A percentile compares a stretch with the other conserved stretches of the same genome.
Conservation (phyloP, 2,797 vertebrate species). For the Chloroceryle amazona region DNA sequence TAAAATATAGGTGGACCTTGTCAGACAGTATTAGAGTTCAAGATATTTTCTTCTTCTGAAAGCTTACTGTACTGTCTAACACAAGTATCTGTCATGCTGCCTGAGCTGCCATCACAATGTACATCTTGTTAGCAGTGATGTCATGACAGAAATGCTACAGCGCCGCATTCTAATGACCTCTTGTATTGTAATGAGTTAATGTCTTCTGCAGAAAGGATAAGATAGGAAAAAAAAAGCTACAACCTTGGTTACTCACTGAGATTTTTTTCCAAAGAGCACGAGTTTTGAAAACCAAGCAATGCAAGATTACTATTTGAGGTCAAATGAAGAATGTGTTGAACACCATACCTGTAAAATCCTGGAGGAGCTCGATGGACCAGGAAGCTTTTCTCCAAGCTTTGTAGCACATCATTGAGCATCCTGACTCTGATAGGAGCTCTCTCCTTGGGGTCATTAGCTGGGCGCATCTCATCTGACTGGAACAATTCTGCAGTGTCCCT, state of each 20-base stretch:
- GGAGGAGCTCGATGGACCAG: slow-evolving; percentile 82
- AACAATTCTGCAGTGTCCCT: slow-evolving; percentile 90
- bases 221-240: neutral
- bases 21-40: slow-evolving; percentile 29
- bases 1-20: slow-evolving; percentile 45
- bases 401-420: slow-evolving; percentile 94
- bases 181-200: neutral
- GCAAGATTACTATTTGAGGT: rapidly evolving
- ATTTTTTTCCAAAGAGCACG: neutral
- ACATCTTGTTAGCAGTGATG: neutral
- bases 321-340: neutral
- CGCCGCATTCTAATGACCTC: slow-evolving; percentile 8
- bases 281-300: neutral
- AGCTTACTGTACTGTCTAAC: neutral
- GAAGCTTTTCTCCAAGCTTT: slow-evolving; percentile 92
- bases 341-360: slow-evolving; percentile 89
- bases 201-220: neutral
- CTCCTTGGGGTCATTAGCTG: slow-evolving; percentile 93
- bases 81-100: neutral
- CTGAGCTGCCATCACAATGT: neutral
- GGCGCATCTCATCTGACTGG: slow-evolving; percentile 95
- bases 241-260: neutral
- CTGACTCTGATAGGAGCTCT: slow-evolving; percentile 87
- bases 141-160: slow-evolving; percentile 16
- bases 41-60: slow-evolving; percentile 21